A percentile compares a stretch with the other conserved stretches of the same genome.
Conservation (phyloP, 2,113 vertebrate species). For the Marmota flaviventris region DNA sequence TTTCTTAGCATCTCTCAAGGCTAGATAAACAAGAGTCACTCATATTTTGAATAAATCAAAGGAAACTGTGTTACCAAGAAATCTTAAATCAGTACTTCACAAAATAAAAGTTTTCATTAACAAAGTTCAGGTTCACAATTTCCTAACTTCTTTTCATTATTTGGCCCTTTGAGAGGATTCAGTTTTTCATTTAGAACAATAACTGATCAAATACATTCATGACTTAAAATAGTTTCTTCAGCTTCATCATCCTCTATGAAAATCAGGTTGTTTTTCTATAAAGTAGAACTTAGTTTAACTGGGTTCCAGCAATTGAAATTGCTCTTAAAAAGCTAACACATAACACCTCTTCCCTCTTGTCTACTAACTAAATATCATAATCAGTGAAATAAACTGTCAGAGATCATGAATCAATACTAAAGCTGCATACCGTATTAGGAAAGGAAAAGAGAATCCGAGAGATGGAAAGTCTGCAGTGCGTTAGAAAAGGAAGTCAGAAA, state of each 20-base stretch:
- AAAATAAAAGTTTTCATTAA: background rate
- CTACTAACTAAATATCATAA: background rate
- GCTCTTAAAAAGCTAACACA: background rate
- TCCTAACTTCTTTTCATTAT: background rate
- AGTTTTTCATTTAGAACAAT: background rate
- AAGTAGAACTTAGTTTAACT: background rate
- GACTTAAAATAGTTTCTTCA: background rate
- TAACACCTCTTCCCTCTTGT: background rate
- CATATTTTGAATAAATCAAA: background rate
- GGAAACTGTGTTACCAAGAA: background rate
- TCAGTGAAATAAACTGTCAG: background rate
- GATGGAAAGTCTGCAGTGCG: background rate
- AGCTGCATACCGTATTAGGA: background rate
- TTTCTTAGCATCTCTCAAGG: background rate
- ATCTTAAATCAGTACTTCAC: background rate
- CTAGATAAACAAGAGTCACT: background rate
- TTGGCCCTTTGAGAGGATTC: background rate
- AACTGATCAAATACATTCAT: background rate
- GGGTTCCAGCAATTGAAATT: background rate
- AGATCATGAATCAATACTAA: background rate
- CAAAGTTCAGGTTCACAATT: background rate
- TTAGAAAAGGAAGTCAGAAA: background rate
- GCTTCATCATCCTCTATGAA: background rate
- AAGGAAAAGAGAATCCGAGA: background rate
- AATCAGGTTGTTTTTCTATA: background rate